Conservation (phyloP, 2,888 invertebrate species). For the Orthonevra nobilis region DNA sequence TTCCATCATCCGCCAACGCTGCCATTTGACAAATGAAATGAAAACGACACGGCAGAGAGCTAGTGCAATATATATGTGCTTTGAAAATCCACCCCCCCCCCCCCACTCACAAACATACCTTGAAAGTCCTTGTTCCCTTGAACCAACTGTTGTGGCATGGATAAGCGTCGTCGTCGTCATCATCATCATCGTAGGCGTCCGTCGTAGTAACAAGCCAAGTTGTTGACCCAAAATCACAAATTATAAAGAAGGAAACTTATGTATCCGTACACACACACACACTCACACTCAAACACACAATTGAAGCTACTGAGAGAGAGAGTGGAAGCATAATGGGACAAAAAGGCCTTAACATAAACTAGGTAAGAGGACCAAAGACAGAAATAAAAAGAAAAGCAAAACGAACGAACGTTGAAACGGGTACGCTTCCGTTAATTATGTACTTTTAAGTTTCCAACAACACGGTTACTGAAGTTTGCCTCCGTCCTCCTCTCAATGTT, state of each 20-base stretch:
- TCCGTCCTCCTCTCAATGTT: neutral
- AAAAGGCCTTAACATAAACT: constrained; percentile 18
- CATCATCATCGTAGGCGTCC: too few species aligned
- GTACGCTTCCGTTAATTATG: constrained; percentile 64
- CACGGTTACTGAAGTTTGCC: constrained; percentile 34
- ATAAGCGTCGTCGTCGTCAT: too few species aligned
- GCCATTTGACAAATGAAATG: constrained; percentile 50
- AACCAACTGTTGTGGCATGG: constrained; percentile 65
- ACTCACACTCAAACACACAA: too few species aligned
- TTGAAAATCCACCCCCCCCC: too few species aligned
- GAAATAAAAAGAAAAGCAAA: neutral
- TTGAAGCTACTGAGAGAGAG: constrained; percentile 9
- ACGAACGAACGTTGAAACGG: constrained; percentile 21
- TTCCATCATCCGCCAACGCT: too few species aligned
- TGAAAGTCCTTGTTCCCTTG: constrained; percentile 51
- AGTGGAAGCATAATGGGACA: constrained; percentile 40
- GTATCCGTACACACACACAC: constrained; percentile 21
- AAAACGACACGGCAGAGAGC: constrained; percentile 12
- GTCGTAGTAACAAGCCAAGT: constrained; percentile 67
- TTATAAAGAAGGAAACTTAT: constrained; percentile 48
- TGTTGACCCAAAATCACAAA: constrained; percentile 70
- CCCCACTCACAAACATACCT: neutral
- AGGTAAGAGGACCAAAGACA: constrained; percentile 31
- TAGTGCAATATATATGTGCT: too few species aligned
- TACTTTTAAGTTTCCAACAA: constrained; percentile 44